A percentile compares a stretch with the other conserved stretches of the same genome.
Conservation (phyloP, 2,797 vertebrate species). For the Oceanodroma leucorhoa region DNA sequence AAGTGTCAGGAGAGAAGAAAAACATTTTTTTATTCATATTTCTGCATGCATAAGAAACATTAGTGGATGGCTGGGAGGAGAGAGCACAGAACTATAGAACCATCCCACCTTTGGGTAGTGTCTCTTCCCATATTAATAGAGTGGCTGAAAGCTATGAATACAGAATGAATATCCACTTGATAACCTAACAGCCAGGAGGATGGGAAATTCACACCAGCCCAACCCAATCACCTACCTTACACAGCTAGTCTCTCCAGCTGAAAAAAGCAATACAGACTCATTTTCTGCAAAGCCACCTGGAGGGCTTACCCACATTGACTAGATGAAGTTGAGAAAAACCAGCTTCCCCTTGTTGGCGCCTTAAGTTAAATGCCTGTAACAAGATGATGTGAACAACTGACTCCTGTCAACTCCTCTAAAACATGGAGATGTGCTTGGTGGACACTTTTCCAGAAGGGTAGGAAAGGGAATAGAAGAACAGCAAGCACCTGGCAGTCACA, state of each 20-base stretch:
- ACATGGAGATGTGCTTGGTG: neutral
- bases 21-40: neutral
- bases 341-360: fast-evolving
- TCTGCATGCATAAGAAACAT: fast-evolving
- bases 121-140: neutral
- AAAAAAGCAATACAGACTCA: neutral
- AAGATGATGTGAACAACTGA: neutral
- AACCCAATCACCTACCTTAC: neutral
- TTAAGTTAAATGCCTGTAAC: neutral
- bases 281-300: neutral
- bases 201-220: neutral
- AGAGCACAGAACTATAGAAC: neutral
- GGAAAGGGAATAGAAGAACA: neutral
- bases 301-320: neutral
- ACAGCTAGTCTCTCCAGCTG: neutral
- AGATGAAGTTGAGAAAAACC: neutral
- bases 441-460: neutral
- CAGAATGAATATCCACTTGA: neutral
- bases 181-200: neutral
- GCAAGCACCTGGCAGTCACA: neutral
- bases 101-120: neutral
- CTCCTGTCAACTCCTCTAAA: neutral
- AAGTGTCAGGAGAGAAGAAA: neutral
- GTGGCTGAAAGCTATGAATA: neutral
- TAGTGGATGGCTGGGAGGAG: neutral